phyloP scores from a whole-genome alignment of 2,888 invertebrate genomes.

The Melinaea menophilus region DNA sequence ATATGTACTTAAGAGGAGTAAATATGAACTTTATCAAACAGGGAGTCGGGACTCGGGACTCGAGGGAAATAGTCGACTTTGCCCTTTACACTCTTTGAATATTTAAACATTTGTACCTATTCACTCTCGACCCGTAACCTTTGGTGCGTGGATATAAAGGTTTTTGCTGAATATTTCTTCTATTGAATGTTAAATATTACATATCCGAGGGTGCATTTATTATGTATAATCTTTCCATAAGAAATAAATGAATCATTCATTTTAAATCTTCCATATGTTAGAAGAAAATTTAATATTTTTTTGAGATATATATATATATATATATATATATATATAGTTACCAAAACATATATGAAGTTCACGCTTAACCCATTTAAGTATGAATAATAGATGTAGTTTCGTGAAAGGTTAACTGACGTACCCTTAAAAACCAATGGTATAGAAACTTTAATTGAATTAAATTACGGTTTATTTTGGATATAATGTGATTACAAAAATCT shows the following conservation, averaged over 20 bases:
- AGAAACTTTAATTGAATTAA: too few relatives aligned
- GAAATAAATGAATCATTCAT: not conserved
- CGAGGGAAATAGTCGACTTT: constrained; percentile 68
- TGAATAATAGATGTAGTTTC: constrained; percentile 61
- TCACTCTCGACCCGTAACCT: constrained; percentile 40
- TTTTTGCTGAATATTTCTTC: constrained; percentile 23
- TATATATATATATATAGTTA: too few relatives aligned
- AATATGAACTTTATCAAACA: constrained; percentile 43
- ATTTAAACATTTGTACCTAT: constrained; percentile 57
- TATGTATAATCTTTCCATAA: not conserved
- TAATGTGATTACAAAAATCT: too few relatives aligned
- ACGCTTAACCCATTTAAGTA: constrained; percentile 13
- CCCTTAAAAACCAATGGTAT: constrained; percentile 26
- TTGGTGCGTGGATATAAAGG: constrained; percentile 33
- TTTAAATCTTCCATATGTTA: too few relatives aligned
- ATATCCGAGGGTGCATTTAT: constrained; percentile 24
- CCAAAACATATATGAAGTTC: constrained; percentile 10
- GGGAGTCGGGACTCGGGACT: constrained; percentile 46
- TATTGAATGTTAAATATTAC: constrained; percentile 32
- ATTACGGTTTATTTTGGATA: too few relatives aligned
- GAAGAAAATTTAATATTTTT: not conserved
- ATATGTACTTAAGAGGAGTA: constrained; percentile 9
- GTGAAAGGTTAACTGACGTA: constrained; percentile 71
- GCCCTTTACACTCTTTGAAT: constrained; percentile 76
- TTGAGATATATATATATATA: not conserved